Base-by-base conservation (phyloP, 2,888 invertebrate genomes). In the Lysandra bellargus region DNA sequence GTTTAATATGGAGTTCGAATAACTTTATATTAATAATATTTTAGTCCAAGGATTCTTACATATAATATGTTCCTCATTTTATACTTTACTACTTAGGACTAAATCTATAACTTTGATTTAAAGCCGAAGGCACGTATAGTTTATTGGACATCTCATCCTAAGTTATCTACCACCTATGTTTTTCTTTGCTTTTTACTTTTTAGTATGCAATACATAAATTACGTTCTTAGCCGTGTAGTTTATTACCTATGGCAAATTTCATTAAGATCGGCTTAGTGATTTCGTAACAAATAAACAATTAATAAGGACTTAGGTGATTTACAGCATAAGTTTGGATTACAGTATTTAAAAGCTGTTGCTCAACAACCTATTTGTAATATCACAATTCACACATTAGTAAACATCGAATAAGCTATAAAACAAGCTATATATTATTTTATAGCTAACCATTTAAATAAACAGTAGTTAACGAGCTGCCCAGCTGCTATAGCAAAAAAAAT, bases 251-350 rank as follows among this genome's bases (percentile, higher is more conserved):
- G 17, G 69, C 69, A 37, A 69, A 69, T 37, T 69, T 37, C 33
- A 64, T 64, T 30, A 37, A 69, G 69, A 69, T 69, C 14, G 37
- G 69, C 37, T 69, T 69, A 69, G 69, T 33, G 69, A 69, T 69
- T 69, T 69, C 69, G 17, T 69, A 69, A 69, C 37, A 69, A 69
- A 69, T 69, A 0, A 69, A 69, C 69, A 69, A 69, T 69, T 69
- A 69, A 69, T 69, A 69, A 69, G 14, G 69, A 69, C 69, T 69
- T 17, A 17, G 33, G 33, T 69, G 69, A 69, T 69, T 69, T 69
- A 69, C 33, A 33, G 14, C 33, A 1, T 69, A 69, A 33, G 69
- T 69, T 69, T 69, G 69, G 69, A 69, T 69, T 69, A 69, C 12
- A 37, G 33, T 69, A 33, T 69, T 69, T 17, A 37, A 30, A 33